Base-by-base conservation (phyloP, 2,888 invertebrate species). In the Tipula lateralis region DNA sequence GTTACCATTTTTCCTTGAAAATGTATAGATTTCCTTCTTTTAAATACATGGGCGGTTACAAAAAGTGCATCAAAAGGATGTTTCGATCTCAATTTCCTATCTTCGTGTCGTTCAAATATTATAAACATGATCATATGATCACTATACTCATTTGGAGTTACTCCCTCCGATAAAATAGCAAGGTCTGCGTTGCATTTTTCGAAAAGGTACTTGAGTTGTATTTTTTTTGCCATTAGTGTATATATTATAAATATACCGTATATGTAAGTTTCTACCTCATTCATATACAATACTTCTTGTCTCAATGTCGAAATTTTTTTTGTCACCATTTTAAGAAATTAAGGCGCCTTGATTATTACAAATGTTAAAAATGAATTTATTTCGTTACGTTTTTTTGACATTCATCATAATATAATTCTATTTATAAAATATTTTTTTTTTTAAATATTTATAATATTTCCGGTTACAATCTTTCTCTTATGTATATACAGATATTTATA, bases 261-360 rank as follows among this genome's bases (percentile, higher is more conserved):
- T 7, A 16, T 44, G 44, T 44, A 9, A 44, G 44, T 3, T 44
- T 44, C 6, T 44, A 44, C 36, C 36, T 4, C 36, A 36, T n/a
- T n/a, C n/a, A n/a, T n/a, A n/a, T 36, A 36, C 36, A 36, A 36
- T 36, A 9, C n/a, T 4, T 44, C 24, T 66, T 66, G 66, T 66
- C 24, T 66, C 66, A 66, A 66, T 66, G 66, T 24, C 66, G 16
- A 50, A 50, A 24, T 66, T 66, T 24, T 19, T 66, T 66, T 24
- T 66, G 66, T 66, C 66, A 66, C 66, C 24, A 24, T 66, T 66
- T 66, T 66, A 66, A 66, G 66, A 66, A 66, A 66, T 66, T 24
- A 66, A 13, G 66, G 66, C 66, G 66, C 66, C 66, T 66, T 24
- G 12, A 66, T 66, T 66, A 66, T 66, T 24, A 2, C 19, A 66